Evolutionary conservation across 2,113 vertebrate genomes (phyloP), one percentile per base, ranked within the genome.

Genomic region (Syngnathus typhle): DNA sequence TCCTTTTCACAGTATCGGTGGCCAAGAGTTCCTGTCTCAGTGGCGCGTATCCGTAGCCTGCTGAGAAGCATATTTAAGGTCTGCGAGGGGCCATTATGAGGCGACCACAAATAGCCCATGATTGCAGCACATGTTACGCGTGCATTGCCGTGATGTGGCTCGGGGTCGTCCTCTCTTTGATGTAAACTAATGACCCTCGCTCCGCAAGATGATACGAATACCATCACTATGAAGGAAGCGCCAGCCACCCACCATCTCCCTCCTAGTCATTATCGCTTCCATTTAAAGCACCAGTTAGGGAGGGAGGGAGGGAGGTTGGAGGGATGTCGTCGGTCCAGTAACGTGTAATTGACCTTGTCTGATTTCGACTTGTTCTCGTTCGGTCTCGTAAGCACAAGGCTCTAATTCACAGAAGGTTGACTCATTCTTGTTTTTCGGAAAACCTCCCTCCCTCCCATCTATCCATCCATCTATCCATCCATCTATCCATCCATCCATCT

Each of bases 61-160:
- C 52, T 71, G 52, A 71, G 56, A 7, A 65, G 5, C 4, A 65
- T 77, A 81, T 78, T 84, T 64, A 38, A 54, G 73, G 65, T 68
- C 69, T 75, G 36, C 16, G 60, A 72, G 18, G 32, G 44, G 59
- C 76, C 16, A 74, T 70, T 79, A 63, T 19, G 47, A 68, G 51
- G 36, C 41, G 2, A 47, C 71, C 60, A 79, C 61, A 80, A 82
- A 88, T 85, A 23, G 64, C 54, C 55, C 60, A 69, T 64, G 32
- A 16, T 9, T 27, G 7, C 1, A 19, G 21, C 67, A 65, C 65
- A 72, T 49, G 72, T 78, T 72, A 38, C 21, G 64, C 51, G 39
- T 64, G 51, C 23, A 65, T 75, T 69, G 54, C 72, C 32, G 7
- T n/a, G 61, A 51, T 54, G 27, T 41, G 7, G 54, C 15, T 51